phyloP scores from a whole-genome alignment of 92 coral and sea anemone species.

The Paragorgia papillata region DNA sequence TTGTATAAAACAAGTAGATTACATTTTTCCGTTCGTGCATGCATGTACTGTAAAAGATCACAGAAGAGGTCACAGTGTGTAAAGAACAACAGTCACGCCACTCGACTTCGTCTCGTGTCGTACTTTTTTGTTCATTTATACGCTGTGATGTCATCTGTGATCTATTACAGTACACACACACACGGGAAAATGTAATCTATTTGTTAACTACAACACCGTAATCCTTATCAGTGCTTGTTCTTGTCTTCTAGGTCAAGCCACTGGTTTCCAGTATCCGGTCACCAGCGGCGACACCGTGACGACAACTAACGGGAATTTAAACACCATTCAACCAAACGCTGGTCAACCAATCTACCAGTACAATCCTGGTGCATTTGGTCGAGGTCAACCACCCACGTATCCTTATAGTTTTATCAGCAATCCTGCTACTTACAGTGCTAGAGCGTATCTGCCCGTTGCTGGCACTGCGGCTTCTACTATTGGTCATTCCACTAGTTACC shows the following conservation, averaged over 20 bases:
- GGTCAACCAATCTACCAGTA: conserved; percentile 33
- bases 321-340: conserved; percentile 15
- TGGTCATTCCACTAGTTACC: conserved; percentile 31
- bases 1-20: too few relatives aligned
- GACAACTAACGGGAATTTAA: conserved; percentile 13
- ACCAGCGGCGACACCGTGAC: conserved; percentile 14
- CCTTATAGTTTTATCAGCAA: conserved; percentile 34
- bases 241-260: conserved; percentile 8
- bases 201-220: too few relatives aligned
- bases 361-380: conserved; percentile 36
- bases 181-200: too few relatives aligned
- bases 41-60: too few relatives aligned
- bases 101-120: too few relatives aligned
- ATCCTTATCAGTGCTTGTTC: too few relatives aligned
- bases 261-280: conserved; percentile 5
- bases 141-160: too few relatives aligned
- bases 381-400: conserved; percentile 37
- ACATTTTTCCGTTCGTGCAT: too few relatives aligned
- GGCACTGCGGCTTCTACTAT: conserved; percentile 32
- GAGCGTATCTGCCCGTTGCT: conserved; percentile 38
- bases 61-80: too few relatives aligned
- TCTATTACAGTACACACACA: too few relatives aligned
- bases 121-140: too few relatives aligned
- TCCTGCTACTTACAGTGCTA: conserved; percentile 14
- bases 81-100: too few relatives aligned